phyloP scores from a whole-genome alignment of 2,797 vertebrate species.

The Fistularia tabacaria region DNA sequence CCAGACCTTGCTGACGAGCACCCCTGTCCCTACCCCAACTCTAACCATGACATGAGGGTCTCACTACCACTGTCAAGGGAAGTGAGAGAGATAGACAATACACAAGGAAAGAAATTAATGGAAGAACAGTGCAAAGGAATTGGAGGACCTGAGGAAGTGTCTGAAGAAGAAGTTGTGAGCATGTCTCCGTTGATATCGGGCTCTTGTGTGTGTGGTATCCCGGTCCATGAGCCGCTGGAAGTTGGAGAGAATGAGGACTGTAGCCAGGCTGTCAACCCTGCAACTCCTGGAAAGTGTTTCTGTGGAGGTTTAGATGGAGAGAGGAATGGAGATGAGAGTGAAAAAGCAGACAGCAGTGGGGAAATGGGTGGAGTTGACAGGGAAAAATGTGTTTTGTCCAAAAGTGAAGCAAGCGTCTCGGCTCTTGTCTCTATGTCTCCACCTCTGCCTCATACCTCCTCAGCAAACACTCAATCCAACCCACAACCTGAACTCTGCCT shows the following conservation, averaged over 20 bases:
- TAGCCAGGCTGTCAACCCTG: slow-evolving; percentile 83
- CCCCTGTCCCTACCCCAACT: slow-evolving; percentile 40
- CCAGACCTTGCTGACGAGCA: slow-evolving; percentile 42
- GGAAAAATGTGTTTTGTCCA: slow-evolving; percentile 26
- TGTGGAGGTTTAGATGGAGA: slow-evolving; percentile 55
- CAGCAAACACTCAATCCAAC: slow-evolving; percentile 29
- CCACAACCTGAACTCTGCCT: slow-evolving; percentile 54
- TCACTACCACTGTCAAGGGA: slow-evolving; percentile 33
- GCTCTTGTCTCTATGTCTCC: slow-evolving; percentile 51
- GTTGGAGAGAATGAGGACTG: slow-evolving; percentile 91
- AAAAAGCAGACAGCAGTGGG: neutral
- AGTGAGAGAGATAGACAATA: slow-evolving; percentile 14
- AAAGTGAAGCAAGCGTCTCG: slow-evolving; percentile 20
- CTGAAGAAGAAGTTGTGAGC: slow-evolving; percentile 51
- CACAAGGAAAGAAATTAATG: neutral
- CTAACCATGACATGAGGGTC: slow-evolving; percentile 34
- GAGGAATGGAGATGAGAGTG: slow-evolving; percentile 23
- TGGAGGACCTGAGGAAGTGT: slow-evolving; percentile 63
- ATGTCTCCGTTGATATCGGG: slow-evolving; percentile 52
- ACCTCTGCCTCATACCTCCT: slow-evolving; percentile 39
- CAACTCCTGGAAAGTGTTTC: slow-evolving; percentile 62
- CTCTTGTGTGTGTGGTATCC: slow-evolving; percentile 66
- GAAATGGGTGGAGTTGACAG: neutral
- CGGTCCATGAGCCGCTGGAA: slow-evolving; percentile 82
- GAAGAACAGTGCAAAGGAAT: slow-evolving; percentile 40